Conservation (phyloP, 1,140 invertebrate species). For the Microplitis mediator region DNA sequence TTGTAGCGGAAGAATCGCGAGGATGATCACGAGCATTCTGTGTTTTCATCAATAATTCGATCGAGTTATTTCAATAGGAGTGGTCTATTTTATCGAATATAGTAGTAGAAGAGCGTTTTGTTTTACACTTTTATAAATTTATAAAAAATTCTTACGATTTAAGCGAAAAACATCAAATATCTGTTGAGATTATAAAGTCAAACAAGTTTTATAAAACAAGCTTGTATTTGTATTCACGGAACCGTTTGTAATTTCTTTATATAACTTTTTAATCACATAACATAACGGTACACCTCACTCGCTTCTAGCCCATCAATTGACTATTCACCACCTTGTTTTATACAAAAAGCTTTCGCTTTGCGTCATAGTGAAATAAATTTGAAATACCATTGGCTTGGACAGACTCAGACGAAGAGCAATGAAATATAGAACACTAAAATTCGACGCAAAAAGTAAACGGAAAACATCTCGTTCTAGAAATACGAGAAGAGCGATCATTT, state of each 20-base stretch:
- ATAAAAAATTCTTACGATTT: too few species aligned
- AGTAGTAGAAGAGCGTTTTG: background rate
- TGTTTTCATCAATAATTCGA: slow-evolving; percentile 22
- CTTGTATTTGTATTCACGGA: too few species aligned
- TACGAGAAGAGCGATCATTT: background rate
- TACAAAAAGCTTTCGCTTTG: background rate
- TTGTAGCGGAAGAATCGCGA: slow-evolving; percentile 13
- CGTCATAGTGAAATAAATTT: background rate
- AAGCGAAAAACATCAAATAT: too few species aligned
- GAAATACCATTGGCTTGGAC: background rate
- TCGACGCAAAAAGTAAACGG: background rate
- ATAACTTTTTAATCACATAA: too few species aligned
- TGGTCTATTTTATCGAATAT: slow-evolving; percentile 4
- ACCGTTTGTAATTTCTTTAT: too few species aligned
- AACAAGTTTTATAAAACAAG: too few species aligned
- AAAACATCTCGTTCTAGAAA: background rate
- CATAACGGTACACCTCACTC: background rate
- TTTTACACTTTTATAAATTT: background rate
- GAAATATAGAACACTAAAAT: background rate
- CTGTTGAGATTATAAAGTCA: too few species aligned
- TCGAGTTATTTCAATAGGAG: slow-evolving; percentile 4
- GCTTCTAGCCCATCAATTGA: background rate
- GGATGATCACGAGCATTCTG: slow-evolving; percentile 7
- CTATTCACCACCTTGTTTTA: background rate
- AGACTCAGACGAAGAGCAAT: background rate